phyloP scores from a whole-genome alignment of 2,797 vertebrate species.

The Pterois miles region DNA sequence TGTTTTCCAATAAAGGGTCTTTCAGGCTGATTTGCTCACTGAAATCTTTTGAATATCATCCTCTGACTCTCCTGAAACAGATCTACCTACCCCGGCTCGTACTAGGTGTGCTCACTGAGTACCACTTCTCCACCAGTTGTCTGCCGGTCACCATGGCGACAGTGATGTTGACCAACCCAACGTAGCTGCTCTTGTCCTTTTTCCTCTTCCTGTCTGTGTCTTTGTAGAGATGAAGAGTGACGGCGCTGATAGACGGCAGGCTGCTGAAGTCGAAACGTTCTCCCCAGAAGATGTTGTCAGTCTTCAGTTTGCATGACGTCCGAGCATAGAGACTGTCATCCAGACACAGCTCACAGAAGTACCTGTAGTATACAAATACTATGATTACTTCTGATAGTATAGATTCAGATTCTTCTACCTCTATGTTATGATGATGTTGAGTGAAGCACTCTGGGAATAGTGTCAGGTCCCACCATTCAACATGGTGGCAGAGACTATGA shows the following conservation, averaged over 20 bases:
- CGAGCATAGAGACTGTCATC: slow-evolving; percentile 95
- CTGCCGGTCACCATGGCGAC: slow-evolving; percentile 87
- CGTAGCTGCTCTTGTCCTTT: slow-evolving; percentile 96
- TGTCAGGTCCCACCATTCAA: no score
- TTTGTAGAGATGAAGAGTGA: slow-evolving; percentile 97
- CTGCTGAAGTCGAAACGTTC: slow-evolving; percentile 96
- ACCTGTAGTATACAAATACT: slow-evolving; percentile 65
- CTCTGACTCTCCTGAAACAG: neutral
- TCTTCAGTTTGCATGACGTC: slow-evolving; percentile 96
- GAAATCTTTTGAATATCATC: no score
- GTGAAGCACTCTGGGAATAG: neutral
- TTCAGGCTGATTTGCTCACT: no score
- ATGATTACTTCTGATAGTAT: no score
- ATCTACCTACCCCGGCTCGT: slow-evolving; percentile 86
- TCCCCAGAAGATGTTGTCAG: slow-evolving; percentile 97
- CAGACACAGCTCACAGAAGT: slow-evolving; percentile 97
- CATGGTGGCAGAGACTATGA: no score
- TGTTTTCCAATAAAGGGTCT: no score
- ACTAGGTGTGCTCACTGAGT: slow-evolving; percentile 93
- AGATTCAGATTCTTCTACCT: no score
- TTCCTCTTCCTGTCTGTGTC: slow-evolving; percentile 97
- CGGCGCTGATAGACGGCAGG: slow-evolving; percentile 86
- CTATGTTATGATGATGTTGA: neutral
- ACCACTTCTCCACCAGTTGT: slow-evolving; percentile 97
- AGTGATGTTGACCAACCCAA: slow-evolving; percentile 94